These are phyloP conservation scores for Lacanobia oleracea DNA, from an alignment of 2,888 invertebrate species.

Conservation along the genomic window DNA sequence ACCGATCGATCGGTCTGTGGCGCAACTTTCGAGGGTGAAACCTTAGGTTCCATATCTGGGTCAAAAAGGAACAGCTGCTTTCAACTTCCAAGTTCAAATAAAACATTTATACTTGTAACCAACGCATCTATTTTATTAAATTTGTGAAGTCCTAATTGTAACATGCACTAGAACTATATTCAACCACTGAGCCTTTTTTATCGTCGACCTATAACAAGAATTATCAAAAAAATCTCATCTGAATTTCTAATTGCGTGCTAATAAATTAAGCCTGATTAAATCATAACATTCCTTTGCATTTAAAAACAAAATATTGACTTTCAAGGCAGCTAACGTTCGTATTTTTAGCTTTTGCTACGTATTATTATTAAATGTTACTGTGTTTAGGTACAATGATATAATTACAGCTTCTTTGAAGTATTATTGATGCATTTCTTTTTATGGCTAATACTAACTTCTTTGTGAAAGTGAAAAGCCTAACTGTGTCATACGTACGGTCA, in stretches of 20 bases:
- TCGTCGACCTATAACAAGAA: neutral
- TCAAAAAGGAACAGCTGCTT: neutral
- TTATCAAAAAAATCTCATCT: neutral
- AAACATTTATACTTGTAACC: slow-evolving; percentile 26
- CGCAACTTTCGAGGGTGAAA: neutral
- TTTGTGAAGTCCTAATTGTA: slow-evolving; percentile 23
- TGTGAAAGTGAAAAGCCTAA: slow-evolving; percentile 8
- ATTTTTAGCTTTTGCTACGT: slow-evolving; percentile 22
- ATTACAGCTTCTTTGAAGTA: slow-evolving; percentile 4
- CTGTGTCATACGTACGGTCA: too few relatives aligned
- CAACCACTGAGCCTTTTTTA: neutral
- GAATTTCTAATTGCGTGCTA: slow-evolving; percentile 32
- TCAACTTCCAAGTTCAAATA: neutral
- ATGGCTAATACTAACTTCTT: neutral
- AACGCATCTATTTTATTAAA: slow-evolving; percentile 11
- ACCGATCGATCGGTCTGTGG: neutral
- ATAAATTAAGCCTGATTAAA: slow-evolving; percentile 16
- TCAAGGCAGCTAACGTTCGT: slow-evolving; percentile 27
- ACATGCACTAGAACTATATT: slow-evolving; percentile 12
- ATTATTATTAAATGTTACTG: neutral
- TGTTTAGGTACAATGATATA: neutral
- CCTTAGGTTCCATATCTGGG: neutral
- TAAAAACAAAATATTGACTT: slow-evolving; percentile 23
- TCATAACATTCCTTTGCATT: slow-evolving; percentile 51
- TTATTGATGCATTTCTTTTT: slow-evolving; percentile 29